These are phyloP conservation scores for Halesus radiatus DNA, from an alignment of 1,140 invertebrate species.

Conservation along the genomic window DNA sequence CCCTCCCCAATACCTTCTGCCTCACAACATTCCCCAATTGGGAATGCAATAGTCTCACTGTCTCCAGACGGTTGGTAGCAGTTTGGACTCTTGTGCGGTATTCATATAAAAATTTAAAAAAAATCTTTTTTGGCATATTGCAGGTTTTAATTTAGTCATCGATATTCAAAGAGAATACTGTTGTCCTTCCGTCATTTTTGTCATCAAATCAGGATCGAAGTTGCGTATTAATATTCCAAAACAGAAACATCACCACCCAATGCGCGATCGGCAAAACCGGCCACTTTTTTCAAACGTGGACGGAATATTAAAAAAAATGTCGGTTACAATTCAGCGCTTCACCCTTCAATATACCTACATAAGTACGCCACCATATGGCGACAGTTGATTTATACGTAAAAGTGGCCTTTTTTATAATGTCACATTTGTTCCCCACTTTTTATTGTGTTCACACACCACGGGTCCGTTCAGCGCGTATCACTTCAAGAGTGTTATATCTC, in stretches of 20 bases:
- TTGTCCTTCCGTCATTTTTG: background rate
- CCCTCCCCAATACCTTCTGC: too few species aligned
- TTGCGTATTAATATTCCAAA: slow-evolving; percentile 35
- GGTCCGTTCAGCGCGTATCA: slow-evolving; percentile 39
- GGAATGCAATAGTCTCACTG: too few species aligned
- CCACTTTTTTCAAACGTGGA: slow-evolving; percentile 39
- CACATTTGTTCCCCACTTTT: slow-evolving; percentile 50
- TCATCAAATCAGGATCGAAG: slow-evolving; percentile 20
- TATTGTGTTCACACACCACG: slow-evolving; percentile 28
- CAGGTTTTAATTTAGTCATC: too few species aligned
- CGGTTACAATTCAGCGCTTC: slow-evolving; percentile 49
- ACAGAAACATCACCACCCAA: slow-evolving; percentile 29
- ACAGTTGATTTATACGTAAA: slow-evolving; percentile 57
- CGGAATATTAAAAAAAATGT: slow-evolving; percentile 44
- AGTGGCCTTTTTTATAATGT: slow-evolving; percentile 52
- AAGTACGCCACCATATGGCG: slow-evolving; percentile 54
- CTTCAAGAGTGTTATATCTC: slow-evolving; percentile 50
- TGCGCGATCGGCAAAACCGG: slow-evolving; percentile 32
- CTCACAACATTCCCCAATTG: too few species aligned
- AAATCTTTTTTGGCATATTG: too few species aligned
- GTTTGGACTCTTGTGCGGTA: too few species aligned
- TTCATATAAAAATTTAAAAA: too few species aligned
- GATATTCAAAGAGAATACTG: background rate
- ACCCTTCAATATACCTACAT: slow-evolving; percentile 54
- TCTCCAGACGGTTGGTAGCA: too few species aligned